Base-by-base conservation (phyloP, 1,140 invertebrate genomes). In the Drosophila sp. region DNA sequence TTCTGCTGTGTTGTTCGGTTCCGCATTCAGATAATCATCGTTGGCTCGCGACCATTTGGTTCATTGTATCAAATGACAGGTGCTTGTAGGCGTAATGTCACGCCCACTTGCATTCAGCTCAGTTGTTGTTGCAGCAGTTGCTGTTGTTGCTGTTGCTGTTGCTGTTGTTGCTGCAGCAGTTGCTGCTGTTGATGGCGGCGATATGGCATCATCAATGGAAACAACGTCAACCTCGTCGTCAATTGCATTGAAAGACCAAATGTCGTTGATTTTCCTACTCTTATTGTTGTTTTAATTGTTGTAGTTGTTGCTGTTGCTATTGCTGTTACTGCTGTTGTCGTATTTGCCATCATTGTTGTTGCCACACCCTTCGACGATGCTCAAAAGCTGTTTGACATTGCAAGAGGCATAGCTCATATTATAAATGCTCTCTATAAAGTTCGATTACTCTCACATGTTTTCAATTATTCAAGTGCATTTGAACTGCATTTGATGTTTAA, bases 21-120 rank as follows among this genome's bases (percentile, higher is more conserved):
- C n/a, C 36, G 14, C 32, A 21, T 38, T 7, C 27, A 13, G 61
- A 63, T 70, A 38, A 63, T 70, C 54, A 64, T 56, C 40, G 61
- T 38, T 14, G 67, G 51, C 61, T 64, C 59, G 67, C 67, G 50
- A 40, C 50, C 40, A 48, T 71, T 71, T 71, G 59, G 67, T 11
- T 64, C 41, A 56, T 64, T 64, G 67, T 48, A 65, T 64, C 67
- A 34, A 56, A 54, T 65, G 51, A 71, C 67, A 71, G 67, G 27
- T 40, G 48, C 43, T 70, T 54, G 40, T 18, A 40, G 32, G 50
- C 25, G 18, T 7, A 13, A 11, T 6, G 40, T 16, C 61, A 56
- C 53, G 51, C 69, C 51, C 62, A 48, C 59, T 16, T 36, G 48
- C 48, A 45, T 40, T 25, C 41, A 36, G 50, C 18, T 32, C 5